Base-by-base conservation (phyloP, 2,888 invertebrate genomes). In the Agrenia bidenticulata region DNA sequence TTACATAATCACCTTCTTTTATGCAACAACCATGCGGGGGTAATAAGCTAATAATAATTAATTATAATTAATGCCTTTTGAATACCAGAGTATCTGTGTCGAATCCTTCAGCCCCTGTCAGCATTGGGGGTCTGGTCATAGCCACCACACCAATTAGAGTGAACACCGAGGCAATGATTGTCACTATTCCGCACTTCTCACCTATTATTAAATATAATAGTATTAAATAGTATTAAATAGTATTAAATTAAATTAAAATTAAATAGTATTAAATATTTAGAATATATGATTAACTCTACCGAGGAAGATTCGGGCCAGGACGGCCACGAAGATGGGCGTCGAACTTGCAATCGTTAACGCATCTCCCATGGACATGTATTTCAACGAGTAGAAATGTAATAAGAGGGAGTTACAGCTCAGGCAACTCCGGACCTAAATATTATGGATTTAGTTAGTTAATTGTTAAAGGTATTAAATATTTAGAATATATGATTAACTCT, bases 281-380 rank as follows among this genome's bases (percentile, higher is more conserved):
- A n/a, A n/a, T n/a, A n/a, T n/a, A n/a, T n/a, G n/a, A n/a, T n/a
- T n/a, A n/a, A n/a, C n/a, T 11, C n/a, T n/a, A n/a, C 61, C 68
- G 15, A 66, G 59, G 24, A 64, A 68, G 7, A 70, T 41, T 23
- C 66, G 63, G 19, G 66, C 66, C 17, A 69, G 64, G 26, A 61
- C 23, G n/a, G 64, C 69, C 19, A 69, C 69, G 21, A 69, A 63
- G 26, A 69, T 69, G 17, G 69, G 69, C 58, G 67, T 64, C n/a
- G n/a, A n/a, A 26, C 65, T 65, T 32, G 64, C 71, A 59, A 75
- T 73, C 0, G 70, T 73, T 7, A 75, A 27, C 11, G 75, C 73
- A 57, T 74, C 73, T 7, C 68, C 73, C 60, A 73, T 67, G 1
- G 54, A 58, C 37, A 76, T 50, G 39, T 74, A 74, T 51, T 76